Conservation (phyloP, 2,797 vertebrate genomes). For the Microtus obscurus region DNA sequence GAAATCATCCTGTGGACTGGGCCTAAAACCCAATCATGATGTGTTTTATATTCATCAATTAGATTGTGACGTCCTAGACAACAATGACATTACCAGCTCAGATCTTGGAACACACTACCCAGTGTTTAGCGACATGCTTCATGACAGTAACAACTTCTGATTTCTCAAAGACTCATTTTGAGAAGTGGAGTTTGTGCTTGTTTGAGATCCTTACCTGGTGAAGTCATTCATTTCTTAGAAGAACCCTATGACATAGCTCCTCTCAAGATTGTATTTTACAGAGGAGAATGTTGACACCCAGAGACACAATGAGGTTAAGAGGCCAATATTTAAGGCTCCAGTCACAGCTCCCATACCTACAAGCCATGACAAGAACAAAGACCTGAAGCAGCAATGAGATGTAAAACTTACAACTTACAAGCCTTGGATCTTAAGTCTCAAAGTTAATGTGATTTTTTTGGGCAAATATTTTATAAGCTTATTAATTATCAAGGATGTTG, state of each 20-base stretch:
- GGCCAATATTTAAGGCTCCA: background rate
- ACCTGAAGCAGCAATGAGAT: background rate
- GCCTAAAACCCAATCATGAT: background rate
- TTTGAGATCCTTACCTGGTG: background rate
- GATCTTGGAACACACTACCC: background rate
- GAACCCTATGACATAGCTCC: background rate
- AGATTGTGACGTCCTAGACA: background rate
- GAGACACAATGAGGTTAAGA: background rate
- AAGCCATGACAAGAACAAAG: background rate
- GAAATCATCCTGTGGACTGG: background rate
- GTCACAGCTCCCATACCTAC: background rate
- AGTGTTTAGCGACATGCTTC: background rate
- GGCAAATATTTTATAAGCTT: background rate
- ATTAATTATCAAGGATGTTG: background rate
- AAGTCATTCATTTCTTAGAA: background rate
- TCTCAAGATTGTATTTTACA: background rate
- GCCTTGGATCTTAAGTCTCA: background rate
- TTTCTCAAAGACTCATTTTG: background rate
- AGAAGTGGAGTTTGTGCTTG: background rate
- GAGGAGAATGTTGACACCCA: slow-evolving; percentile 14
- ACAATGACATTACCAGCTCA: background rate
- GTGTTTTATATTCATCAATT: background rate
- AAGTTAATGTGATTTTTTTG: background rate
- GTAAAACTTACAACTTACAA: background rate
- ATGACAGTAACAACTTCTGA: background rate